Evolutionary conservation across 2,113 vertebrate genomes (phyloP), one percentile per base, ranked within the genome.

Genomic region (Perca fluviatilis): DNA sequence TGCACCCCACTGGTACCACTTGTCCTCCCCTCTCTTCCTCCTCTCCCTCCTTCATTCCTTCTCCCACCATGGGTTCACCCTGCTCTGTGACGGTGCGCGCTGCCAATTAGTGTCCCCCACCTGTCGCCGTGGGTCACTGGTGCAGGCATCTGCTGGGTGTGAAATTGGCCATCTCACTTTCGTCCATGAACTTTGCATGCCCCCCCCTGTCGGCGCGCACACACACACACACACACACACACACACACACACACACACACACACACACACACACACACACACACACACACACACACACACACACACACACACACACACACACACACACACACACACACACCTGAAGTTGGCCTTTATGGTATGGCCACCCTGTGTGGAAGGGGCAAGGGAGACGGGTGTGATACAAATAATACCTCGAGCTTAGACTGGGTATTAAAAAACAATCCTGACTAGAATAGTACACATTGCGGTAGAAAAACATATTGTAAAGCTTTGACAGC

Each of bases 101-200:
- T 89, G 87, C 85, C 92, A 95, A 94, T 95, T 94, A 95, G 91
- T 83, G 83, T 90, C 84, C 74, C 70, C 90, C 94, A 95, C 93
- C 95, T 95, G 95, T 93, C 86, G 80, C 83, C 0, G 83, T 53
- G 62, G 92, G 92, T 94, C 91, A 94, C 90, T 82, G 79, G 83
- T 62, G 88, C 66, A 87, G 90, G 86, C 92, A 91, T 91, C 93
- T 93, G 93, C 84, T 92, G 92, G 86, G 88, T 91, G 94, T 85
- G 92, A 94, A 91, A 92, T 82, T 90, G 90, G 79, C 73, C 86
- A 56, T 92, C 90, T 92, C 92, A 90, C 87, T 94, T 94, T 93
- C 86, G 66, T 78, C 89, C 90, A 61, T 90, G 91, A 95, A 89
- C 92, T 90, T 88, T 90, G 85, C 80, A 65, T 85, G 80, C 19